A percentile compares a stretch with the other conserved stretches of the same genome.
Evolutionary conservation across 1,140 invertebrate genomes (phyloP).

Genomic region (Formica selysi): DNA sequence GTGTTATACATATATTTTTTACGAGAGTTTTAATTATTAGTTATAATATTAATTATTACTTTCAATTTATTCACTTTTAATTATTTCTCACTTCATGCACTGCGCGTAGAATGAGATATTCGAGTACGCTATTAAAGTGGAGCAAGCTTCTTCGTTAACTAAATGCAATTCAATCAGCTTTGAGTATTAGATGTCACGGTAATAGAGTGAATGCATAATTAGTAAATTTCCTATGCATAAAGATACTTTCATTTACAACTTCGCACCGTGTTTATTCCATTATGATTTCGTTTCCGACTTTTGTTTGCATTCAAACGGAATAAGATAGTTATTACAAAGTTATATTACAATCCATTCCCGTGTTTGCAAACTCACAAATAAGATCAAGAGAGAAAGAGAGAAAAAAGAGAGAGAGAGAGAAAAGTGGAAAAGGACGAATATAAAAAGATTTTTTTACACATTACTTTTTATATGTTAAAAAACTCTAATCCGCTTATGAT

Average conservation of each 20-base stretch:
- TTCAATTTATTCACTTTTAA: neutral
- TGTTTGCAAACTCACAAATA: neutral
- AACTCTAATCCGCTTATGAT: constrained; percentile 26
- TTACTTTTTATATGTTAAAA: constrained; percentile 34
- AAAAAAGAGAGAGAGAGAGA: neutral
- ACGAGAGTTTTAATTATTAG: neutral
- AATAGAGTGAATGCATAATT: constrained; percentile 36
- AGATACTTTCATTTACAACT: constrained; percentile 29
- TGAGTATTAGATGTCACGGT: neutral
- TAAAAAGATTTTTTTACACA: neutral
- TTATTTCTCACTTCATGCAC: neutral
- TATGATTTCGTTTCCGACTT: constrained; percentile 30
- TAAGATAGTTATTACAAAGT: constrained; percentile 45
- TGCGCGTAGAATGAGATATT: neutral
- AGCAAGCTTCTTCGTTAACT: neutral
- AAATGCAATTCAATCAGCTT: constrained; percentile 22
- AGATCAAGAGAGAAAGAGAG: neutral
- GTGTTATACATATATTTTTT: too few relatives aligned
- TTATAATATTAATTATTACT: neutral
- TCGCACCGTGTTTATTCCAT: constrained; percentile 23
- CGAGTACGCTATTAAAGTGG: neutral
- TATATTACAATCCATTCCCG: constrained; percentile 19
- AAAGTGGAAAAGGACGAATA: too few relatives aligned
- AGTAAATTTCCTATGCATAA: constrained; percentile 43
- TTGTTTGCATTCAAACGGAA: neutral